A percentile compares a stretch with the other conserved stretches of the same genome.
phyloP scores from a whole-genome alignment of 2,113 vertebrate species.

The Solea senegalensis region DNA sequence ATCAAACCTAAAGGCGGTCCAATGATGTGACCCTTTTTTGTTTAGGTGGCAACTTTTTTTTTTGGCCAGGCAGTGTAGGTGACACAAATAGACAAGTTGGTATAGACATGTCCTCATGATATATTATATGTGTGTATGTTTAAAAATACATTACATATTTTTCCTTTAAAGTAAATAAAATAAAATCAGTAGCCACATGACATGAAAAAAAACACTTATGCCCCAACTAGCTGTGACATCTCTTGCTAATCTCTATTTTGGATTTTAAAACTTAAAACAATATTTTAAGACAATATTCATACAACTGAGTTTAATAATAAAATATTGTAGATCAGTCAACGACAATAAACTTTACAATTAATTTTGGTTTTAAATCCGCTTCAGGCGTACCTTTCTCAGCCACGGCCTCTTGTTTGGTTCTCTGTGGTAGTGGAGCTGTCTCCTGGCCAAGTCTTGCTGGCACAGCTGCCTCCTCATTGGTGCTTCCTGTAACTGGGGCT shows the following conservation, averaged over 20 bases:
- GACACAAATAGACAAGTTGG: no score
- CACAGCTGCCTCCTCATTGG: conserved; percentile 12
- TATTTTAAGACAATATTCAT: background rate
- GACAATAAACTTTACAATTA: background rate
- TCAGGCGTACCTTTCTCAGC: conserved; percentile 88
- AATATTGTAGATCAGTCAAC: background rate
- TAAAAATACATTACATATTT: no score
- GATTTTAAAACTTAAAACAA: background rate
- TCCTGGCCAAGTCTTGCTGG: conserved; percentile 45
- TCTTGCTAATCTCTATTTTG: background rate
- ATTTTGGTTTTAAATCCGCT: background rate
- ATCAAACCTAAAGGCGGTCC: no score
- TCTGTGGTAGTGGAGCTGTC: conserved; percentile 54
- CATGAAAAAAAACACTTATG: background rate
- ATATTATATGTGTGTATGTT: no score
- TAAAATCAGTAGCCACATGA: background rate
- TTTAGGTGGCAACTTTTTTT: no score
- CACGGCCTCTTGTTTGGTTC: conserved; percentile 57
- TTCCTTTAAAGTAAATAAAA: background rate
- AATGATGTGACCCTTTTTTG: no score
- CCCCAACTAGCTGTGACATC: background rate
- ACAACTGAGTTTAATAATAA: background rate
- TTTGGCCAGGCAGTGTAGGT: no score
- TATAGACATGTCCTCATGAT: no score
- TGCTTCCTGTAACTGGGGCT: conserved; percentile 56